Base-by-base conservation (phyloP, 2,888 invertebrate genomes). In the Chloroclysta siterata region DNA sequence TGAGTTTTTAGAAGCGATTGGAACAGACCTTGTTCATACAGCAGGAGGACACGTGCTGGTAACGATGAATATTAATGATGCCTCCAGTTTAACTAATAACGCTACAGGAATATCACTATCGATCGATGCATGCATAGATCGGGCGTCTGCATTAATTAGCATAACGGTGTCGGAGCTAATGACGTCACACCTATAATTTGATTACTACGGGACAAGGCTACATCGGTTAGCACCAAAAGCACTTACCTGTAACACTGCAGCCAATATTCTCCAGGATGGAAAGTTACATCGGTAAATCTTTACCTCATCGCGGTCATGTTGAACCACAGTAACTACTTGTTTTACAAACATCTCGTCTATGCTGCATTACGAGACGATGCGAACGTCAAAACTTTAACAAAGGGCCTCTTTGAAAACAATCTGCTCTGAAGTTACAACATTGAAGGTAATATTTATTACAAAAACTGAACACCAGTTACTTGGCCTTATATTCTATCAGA, bases 121-220 rank as follows among this genome's bases (percentile, higher is more conserved):
- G 44, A 53, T 36, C 48, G 46, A 52, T 65, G 65, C 53, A 47
- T 59, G 54, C 63, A 63, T 66, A 62, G 59, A 65, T 67, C 61
- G 56, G 61, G 54, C 66, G 55, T 73, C 75, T 71, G 73, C 73
- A 82, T 80, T 87, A 87, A 90, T 90, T 90, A 88, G 77, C 84
- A 81, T 81, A 81, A 74, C 78, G 70, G 78, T 81, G 82, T 74
- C 80, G 78, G 76, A 82, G 78, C 70, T 66, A 72, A 75, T 89
- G 84, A 88, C 87, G 89, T 87, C 84, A 89, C 77, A 76, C 75
- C 78, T 86, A 87, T 89, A 90, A 91, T 90, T 89, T 87, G 83
- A 91, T 91, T 88, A 89, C 80, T 82, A 72, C 74, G 74, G 79
- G 73, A 79, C 89, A 88, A 90, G 91, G 90, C 76, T 84, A 73